phyloP scores from a whole-genome alignment of 64 coral and sea anemone genomes.

The Platygyra sinensis region DNA sequence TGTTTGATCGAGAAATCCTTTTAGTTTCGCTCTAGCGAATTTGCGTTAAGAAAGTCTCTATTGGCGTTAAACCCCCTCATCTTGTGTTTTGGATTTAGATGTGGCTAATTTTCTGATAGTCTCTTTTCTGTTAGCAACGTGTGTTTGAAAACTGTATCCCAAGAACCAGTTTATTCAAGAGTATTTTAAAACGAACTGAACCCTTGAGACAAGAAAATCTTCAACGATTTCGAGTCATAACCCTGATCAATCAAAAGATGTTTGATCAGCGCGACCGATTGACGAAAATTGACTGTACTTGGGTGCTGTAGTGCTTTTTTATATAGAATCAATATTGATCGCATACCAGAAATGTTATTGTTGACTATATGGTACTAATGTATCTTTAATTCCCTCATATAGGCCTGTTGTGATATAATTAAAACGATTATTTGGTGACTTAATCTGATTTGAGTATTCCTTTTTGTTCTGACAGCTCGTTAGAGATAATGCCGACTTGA shows the following conservation, averaged over 20 bases:
- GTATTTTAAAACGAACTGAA: too few species aligned
- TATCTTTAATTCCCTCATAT: neutral
- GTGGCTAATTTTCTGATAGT: too few species aligned
- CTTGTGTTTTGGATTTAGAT: too few species aligned
- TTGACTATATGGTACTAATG: neutral
- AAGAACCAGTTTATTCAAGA: too few species aligned
- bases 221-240: neutral
- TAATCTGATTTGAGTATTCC: neutral
- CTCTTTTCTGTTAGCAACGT: too few species aligned
- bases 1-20: too few species aligned
- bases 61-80: too few species aligned
- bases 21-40: too few species aligned
- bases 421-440: neutral
- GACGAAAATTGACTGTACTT: neutral
- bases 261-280: neutral
- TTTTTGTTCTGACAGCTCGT: constrained; percentile 79
- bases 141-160: too few species aligned
- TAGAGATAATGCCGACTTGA: constrained; percentile 98
- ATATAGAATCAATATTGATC: constrained; percentile 53
- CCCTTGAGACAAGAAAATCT: neutral
- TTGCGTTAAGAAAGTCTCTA: too few species aligned
- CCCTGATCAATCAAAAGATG: neutral
- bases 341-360: neutral
- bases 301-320: neutral
- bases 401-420: neutral